Evolutionary conservation across 2,888 invertebrate genomes (phyloP).

Genomic region (Acronicta psi): DNA sequence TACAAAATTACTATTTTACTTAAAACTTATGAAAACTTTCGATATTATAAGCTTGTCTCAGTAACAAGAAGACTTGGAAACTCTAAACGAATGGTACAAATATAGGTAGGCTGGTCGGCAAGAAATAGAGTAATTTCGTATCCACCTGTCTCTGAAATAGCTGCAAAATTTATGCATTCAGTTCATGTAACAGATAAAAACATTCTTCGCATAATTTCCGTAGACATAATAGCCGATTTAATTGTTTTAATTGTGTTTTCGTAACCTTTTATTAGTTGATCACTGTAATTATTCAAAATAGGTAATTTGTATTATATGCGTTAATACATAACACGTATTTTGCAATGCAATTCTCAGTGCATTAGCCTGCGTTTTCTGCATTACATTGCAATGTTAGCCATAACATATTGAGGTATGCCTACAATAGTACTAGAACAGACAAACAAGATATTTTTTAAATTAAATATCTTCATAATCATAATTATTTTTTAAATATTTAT

Average conservation of each 20-base stretch:
- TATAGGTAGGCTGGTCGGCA: neutral
- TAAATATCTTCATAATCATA: too few relatives aligned
- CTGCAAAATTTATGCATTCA: constrained; percentile 39
- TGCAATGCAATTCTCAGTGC: constrained; percentile 33
- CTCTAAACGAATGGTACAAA: neutral
- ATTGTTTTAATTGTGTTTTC: constrained; percentile 47
- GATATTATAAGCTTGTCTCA: too few relatives aligned
- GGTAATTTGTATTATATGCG: constrained; percentile 40
- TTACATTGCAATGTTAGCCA: constrained; percentile 19
- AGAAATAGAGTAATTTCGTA: neutral
- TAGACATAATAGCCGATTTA: constrained; percentile 44
- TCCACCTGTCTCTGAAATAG: constrained; percentile 1
- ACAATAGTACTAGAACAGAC: neutral
- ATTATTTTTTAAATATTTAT: too few relatives aligned
- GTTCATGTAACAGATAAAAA: constrained; percentile 29
- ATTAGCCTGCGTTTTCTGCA: constrained; percentile 27
- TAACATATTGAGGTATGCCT: constrained; percentile 9
- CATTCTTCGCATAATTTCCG: constrained; percentile 47
- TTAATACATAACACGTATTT: constrained; percentile 48
- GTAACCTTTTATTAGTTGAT: constrained; percentile 44
- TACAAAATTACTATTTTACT: too few relatives aligned
- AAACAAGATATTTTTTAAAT: neutral
- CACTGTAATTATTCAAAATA: constrained; percentile 50
- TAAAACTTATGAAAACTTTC: too few relatives aligned
- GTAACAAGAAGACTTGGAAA: too few relatives aligned